These are phyloP conservation scores for Novumbra hubbsi DNA, from an alignment of 2,797 vertebrate genomes.

Conservation along the genomic window DNA sequence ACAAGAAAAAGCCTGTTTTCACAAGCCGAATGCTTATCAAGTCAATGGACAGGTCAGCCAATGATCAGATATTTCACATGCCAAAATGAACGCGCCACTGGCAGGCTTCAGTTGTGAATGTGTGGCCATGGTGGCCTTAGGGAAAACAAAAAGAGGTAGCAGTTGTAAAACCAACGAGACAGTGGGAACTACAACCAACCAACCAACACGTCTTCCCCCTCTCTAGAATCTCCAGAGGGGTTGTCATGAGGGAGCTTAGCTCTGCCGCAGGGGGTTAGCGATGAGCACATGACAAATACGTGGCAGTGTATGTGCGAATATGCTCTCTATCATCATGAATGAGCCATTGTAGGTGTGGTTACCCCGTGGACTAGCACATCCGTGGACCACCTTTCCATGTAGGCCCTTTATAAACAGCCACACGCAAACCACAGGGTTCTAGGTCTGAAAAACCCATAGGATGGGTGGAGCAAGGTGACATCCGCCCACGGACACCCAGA, in stretches of 20 bases:
- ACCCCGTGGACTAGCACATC: background rate
- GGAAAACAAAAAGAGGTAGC: no score
- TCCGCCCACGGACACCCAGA: background rate
- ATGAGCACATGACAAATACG: slow-evolving; percentile 63
- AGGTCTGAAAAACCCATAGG: background rate
- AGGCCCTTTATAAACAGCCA: background rate
- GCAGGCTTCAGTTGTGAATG: no score
- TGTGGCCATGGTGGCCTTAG: no score
- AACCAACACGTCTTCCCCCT: background rate
- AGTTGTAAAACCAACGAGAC: no score
- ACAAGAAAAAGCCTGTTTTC: no score
- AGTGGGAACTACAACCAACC: no score
- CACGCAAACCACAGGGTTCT: background rate
- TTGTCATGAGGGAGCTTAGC: slow-evolving; percentile 37
- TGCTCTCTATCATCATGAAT: slow-evolving; percentile 28
- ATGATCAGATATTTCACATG: no score
- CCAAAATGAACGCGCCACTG: no score
- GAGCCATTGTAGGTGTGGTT: background rate
- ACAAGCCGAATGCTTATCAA: no score
- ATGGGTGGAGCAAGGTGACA: background rate
- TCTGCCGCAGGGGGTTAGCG: slow-evolving; percentile 53
- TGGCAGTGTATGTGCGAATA: slow-evolving; percentile 45
- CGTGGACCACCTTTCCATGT: background rate
- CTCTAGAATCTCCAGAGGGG: slow-evolving; percentile 28
- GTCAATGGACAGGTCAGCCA: no score